Evolutionary conservation across 1,140 invertebrate species (phyloP).

Genomic region (Brachionus sp.): DNA sequence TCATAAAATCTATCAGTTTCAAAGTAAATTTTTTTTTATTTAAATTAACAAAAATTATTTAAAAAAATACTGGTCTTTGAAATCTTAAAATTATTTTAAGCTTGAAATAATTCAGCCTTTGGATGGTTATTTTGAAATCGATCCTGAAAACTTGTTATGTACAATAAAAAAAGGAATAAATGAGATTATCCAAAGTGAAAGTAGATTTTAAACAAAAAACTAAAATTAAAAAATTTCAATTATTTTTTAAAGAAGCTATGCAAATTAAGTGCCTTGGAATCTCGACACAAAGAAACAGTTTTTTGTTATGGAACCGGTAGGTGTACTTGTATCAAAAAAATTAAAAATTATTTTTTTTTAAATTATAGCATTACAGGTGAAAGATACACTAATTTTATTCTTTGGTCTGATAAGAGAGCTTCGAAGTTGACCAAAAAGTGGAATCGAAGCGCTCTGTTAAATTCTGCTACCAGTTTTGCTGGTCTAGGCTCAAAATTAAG

Average conservation of each 20-base stretch:
- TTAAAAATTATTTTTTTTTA: not conserved
- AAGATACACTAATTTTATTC: constrained; percentile 32
- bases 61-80: not conserved
- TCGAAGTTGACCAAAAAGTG: not conserved
- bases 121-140: not conserved
- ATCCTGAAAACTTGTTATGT: not conserved
- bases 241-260: not conserved
- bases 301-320: constrained; percentile 25
- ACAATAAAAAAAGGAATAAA: not conserved
- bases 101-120: not conserved
- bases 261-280: constrained; percentile 1
- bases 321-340: not conserved
- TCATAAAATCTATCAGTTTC: not conserved
- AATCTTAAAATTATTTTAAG: not conserved
- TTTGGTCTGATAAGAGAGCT: constrained; percentile 8
- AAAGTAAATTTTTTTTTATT: not conserved
- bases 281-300: constrained; percentile 25
- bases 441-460: not conserved
- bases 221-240: not conserved
- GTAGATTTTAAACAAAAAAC: not conserved
- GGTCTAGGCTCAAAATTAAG: not conserved
- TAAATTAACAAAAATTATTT: not conserved
- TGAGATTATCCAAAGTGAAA: not conserved
- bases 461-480: not conserved
- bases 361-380: not conserved